phyloP scores from a whole-genome alignment of 2,113 vertebrate species.

The Cephalopterus ornatus region DNA sequence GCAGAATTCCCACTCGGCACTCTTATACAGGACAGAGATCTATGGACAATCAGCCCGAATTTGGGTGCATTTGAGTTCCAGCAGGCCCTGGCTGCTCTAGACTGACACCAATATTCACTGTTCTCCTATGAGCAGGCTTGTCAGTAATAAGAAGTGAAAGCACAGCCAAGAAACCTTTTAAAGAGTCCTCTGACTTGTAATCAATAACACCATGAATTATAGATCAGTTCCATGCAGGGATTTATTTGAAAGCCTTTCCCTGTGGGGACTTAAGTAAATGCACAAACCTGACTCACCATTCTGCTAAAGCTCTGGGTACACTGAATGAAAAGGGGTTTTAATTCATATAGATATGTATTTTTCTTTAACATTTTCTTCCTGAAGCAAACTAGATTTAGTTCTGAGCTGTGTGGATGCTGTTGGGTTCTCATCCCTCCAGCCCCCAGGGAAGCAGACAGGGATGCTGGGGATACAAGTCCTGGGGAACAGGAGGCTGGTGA shows the following conservation, averaged over 20 bases:
- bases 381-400: not conserved
- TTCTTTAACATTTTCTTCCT: not conserved
- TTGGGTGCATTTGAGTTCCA: not conserved
- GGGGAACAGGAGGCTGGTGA: not conserved
- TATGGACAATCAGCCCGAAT: not conserved
- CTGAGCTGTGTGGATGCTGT: not conserved
- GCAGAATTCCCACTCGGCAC: not conserved
- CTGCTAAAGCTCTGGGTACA: not conserved
- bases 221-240: not conserved
- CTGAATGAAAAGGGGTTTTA: not conserved
- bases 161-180: constrained; percentile 54
- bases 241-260: constrained; percentile 56
- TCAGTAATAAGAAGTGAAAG: constrained; percentile 11
- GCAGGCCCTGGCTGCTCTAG: not conserved
- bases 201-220: constrained; percentile 21
- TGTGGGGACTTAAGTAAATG: constrained; percentile 34
- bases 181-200: constrained; percentile 25
- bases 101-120: not conserved
- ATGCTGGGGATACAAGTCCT: not conserved
- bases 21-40: not conserved
- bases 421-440: not conserved
- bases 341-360: not conserved
- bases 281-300: not conserved
- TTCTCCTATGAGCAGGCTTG: not conserved
- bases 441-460: accelerated